Percentiles rank a stretch among this genome's conserved stretches.
These are phyloP conservation scores for Andricus curvator DNA, from an alignment of 2,888 invertebrate species.

Conservation along the genomic window DNA sequence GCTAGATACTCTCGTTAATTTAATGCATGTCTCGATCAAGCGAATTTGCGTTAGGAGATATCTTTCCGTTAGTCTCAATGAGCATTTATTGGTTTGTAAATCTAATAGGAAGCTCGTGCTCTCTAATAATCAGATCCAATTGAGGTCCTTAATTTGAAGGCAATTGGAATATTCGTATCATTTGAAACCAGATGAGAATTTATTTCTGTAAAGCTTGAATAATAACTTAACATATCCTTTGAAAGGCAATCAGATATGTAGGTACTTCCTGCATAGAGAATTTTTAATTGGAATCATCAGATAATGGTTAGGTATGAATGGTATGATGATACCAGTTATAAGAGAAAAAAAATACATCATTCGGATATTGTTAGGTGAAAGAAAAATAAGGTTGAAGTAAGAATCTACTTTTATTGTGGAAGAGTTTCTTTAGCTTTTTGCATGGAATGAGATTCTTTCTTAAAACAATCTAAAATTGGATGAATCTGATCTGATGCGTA, in stretches of 20 bases:
- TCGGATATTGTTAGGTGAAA: too few relatives aligned
- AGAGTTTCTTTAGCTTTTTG: not conserved
- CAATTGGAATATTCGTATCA: not conserved
- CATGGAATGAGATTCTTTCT: not conserved
- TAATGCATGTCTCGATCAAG: conserved; percentile 28
- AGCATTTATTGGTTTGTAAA: conserved; percentile 12
- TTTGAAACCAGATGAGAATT: not conserved
- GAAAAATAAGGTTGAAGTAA: too few relatives aligned
- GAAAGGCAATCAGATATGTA: too few relatives aligned
- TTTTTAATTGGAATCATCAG: too few relatives aligned
- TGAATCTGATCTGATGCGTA: not conserved
- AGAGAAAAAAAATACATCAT: too few relatives aligned
- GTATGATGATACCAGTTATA: too few relatives aligned
- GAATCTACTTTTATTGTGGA: too few relatives aligned
- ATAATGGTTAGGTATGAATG: too few relatives aligned
- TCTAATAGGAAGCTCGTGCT: conserved; percentile 15
- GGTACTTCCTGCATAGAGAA: not conserved
- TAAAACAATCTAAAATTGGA: not conserved
- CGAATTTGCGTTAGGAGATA: conserved; percentile 9
- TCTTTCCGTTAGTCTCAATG: not conserved
- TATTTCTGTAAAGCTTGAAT: not conserved
- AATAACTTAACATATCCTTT: not conserved
- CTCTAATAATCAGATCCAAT: conserved; percentile 32
- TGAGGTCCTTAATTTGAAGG: not conserved
- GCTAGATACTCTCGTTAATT: conserved; percentile 12